Base-by-base conservation (phyloP, 64 coral and sea anemone species). In the Montipora capricornis region DNA sequence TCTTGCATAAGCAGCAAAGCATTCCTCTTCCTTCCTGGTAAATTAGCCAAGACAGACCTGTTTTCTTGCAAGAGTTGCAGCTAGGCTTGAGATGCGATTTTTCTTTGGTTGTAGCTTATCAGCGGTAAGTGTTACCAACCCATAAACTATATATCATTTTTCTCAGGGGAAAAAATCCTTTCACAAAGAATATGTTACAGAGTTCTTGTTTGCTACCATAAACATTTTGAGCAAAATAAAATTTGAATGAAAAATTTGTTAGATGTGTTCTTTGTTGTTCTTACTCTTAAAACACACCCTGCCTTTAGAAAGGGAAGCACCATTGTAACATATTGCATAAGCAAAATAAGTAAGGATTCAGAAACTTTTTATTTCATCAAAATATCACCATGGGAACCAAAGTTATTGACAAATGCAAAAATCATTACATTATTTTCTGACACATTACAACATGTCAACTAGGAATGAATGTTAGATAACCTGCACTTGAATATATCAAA, bases 141-240 rank as follows among this genome's bases (percentile, higher is more conserved):
- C 76, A 78, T 78, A 78, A 78, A 78, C 76, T 15, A 78, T 78
- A 78, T 13, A 78, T 78, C 76, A 78, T 15, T 78, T 48, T 78
- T 45, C 59, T 45, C 80, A 81, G 80, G 80, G 66, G 19, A 67
- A 66, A 83, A 83, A 29, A 83, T 83, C 37, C 59, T 67, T 46
- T 62, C 57, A 29, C 15, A 2, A 7, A 66, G 26, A 67, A 83
- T 66, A 83, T 57, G 66, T 44, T 66, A 6, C 29, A 83, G 6
- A 17, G 16, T 29, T n/a, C 19, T 81, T 15, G 46, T 3, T 79
- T 37, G 47, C 77, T 79, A 79, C 77, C 48, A 79, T 79, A 79
- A 79, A 53, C 20, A 79, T 79, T 79, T 79, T 79, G 49, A 79
- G 77, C 77, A 5, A n/a, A 52, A 20, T 6, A 79, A 79, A 79